Evolutionary conservation across 2,797 vertebrate genomes (phyloP).

Genomic region (Propithecus perrieri): DNA sequence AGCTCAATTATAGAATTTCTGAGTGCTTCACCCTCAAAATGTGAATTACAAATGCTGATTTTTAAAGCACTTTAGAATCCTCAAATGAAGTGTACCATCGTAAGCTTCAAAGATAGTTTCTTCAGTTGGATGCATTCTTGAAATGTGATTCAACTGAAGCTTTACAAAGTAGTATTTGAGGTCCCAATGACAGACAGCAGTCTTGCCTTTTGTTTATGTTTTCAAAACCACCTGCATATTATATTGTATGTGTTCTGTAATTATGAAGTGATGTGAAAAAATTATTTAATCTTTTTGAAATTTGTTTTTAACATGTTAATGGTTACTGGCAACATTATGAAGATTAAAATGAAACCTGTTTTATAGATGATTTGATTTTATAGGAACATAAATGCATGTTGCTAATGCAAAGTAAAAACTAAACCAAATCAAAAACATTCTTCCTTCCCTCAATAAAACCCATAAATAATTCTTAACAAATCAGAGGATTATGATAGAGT

Average conservation of each 20-base stretch:
- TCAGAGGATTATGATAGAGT: neutral
- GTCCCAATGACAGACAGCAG: neutral
- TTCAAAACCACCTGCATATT: neutral
- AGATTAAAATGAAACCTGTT: constrained; percentile 27
- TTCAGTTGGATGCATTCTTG: constrained; percentile 31
- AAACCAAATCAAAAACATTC: neutral
- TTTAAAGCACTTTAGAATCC: constrained; percentile 4
- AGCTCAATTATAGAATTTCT: neutral
- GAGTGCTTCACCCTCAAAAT: constrained; percentile 2
- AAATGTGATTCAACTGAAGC: neutral
- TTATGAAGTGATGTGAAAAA: constrained; percentile 36
- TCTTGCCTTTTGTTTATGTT: constrained; percentile 50
- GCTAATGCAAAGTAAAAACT: neutral
- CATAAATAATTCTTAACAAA: neutral
- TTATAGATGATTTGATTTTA: constrained; percentile 39
- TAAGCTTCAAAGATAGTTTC: neutral
- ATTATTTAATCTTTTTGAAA: constrained; percentile 29
- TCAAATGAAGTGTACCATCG: neutral
- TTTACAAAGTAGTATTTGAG: constrained; percentile 7
- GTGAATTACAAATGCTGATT: neutral
- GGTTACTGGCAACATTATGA: neutral
- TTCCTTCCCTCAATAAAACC: neutral
- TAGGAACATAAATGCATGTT: neutral
- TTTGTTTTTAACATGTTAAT: constrained; percentile 33
- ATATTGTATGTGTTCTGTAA: neutral